Evolutionary conservation across 2,113 vertebrate species (phyloP).

Genomic region (Cheirogaleus medius): DNA sequence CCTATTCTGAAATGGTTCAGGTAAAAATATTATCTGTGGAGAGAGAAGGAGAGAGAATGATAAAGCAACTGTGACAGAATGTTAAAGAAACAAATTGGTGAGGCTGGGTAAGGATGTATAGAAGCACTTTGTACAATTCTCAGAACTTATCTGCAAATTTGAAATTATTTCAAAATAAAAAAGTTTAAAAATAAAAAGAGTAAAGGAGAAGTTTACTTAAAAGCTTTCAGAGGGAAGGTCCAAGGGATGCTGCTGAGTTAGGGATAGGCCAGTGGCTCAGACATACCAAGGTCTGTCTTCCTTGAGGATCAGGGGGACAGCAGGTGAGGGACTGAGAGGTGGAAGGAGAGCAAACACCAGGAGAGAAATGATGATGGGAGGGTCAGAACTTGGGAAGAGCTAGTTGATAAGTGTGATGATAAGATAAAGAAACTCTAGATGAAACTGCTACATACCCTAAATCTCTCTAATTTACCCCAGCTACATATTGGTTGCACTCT

Average conservation of each 20-base stretch:
- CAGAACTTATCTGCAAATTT: background rate
- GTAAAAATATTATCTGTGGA: background rate
- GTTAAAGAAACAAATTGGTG: background rate
- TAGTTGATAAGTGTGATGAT: background rate
- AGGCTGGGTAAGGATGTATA: background rate
- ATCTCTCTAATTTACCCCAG: background rate
- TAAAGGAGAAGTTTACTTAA: background rate
- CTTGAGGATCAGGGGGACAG: background rate
- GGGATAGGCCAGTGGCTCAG: background rate
- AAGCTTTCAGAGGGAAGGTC: background rate
- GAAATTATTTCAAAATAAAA: conserved; percentile 42
- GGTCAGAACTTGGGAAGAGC: background rate
- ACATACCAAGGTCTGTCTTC: background rate
- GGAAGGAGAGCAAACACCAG: no score
- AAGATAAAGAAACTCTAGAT: background rate
- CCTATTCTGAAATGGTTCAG: background rate
- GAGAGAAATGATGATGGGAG: background rate
- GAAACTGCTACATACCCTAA: background rate
- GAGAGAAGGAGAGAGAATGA: background rate
- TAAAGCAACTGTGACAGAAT: background rate
- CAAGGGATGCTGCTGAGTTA: background rate
- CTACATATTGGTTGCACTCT: background rate
- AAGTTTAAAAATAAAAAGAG: background rate
- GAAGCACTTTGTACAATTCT: background rate
- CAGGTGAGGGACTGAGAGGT: no score